Conservation (phyloP, 2,888 invertebrate genomes). For the Tenthredo notha region DNA sequence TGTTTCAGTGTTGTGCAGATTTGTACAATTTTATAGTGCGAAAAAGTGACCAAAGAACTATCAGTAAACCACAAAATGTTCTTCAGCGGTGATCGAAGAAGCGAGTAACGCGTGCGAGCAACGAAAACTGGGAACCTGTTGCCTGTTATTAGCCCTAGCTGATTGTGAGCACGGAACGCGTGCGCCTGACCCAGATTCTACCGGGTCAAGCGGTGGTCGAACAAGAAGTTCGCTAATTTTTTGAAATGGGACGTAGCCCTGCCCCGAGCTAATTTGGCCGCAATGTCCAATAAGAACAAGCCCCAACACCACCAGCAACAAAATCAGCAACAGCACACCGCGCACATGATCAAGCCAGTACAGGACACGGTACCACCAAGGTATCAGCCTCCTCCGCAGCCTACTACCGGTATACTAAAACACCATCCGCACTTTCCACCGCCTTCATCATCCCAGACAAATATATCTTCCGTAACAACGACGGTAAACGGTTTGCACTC, state of each 20-base stretch:
- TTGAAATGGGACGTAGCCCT: slow-evolving; percentile 75
- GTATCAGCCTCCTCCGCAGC: slow-evolving; percentile 87
- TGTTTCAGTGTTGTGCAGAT: not conserved
- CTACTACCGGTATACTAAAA: slow-evolving; percentile 84
- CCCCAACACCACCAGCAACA: slow-evolving; percentile 65
- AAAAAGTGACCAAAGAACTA: not conserved
- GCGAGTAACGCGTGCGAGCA: not conserved
- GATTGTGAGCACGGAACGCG: slow-evolving; percentile 24
- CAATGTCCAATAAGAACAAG: slow-evolving; percentile 77
- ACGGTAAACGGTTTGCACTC: slow-evolving; percentile 64
- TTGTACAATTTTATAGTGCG: not conserved
- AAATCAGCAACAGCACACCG: slow-evolving; percentile 56
- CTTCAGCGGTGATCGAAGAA: not conserved
- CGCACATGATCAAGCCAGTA: slow-evolving; percentile 69
- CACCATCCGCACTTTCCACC: slow-evolving; percentile 77
- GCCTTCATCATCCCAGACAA: slow-evolving; percentile 65
- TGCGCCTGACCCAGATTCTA: slow-evolving; percentile 69
- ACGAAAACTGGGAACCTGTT: not conserved
- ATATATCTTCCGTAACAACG: slow-evolving; percentile 66
- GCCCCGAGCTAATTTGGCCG: slow-evolving; percentile 75
- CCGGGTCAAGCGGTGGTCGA: slow-evolving; percentile 60
- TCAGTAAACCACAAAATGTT: not conserved
- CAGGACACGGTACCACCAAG: slow-evolving; percentile 83
- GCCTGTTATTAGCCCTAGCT: not conserved
- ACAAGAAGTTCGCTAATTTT: slow-evolving; percentile 66